These are phyloP conservation scores for Aepyceros melampus DNA, from an alignment of 2,113 vertebrate species.

Conservation along the genomic window DNA sequence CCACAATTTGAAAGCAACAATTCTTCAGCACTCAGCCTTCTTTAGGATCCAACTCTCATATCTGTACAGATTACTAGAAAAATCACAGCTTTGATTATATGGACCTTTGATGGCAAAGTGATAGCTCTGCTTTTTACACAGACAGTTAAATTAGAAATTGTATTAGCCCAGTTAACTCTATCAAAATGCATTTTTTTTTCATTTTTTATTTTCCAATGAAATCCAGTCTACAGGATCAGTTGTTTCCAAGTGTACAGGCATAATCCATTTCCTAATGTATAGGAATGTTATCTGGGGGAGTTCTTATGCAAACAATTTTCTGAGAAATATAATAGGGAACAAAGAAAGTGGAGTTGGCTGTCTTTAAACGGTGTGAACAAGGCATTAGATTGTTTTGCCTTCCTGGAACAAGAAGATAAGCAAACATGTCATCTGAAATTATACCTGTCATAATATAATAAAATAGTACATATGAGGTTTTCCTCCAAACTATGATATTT, in stretches of 20 bases:
- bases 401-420: constrained; percentile 38
- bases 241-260: not conserved
- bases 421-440: not conserved
- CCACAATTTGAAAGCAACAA: not conserved
- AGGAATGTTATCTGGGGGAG: not conserved
- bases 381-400: not conserved
- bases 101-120: not conserved
- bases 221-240: not conserved
- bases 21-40: not conserved
- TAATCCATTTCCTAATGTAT: not conserved
- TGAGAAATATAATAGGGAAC: constrained; percentile 23
- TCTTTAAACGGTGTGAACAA: constrained; percentile 48
- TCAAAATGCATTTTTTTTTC: constrained; percentile 26
- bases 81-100: not conserved
- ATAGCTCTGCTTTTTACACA: not conserved
- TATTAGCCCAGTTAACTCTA: not conserved
- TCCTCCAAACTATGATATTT: not conserved
- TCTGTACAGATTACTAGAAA: not conserved
- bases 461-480: not conserved
- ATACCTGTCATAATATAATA: constrained; percentile 31
- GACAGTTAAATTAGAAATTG: not conserved
- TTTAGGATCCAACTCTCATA: not conserved
- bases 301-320: not conserved
- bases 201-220: not conserved
- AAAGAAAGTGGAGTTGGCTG: not conserved